These are phyloP conservation scores for Apostichopus californicus DNA, from an alignment of 35 echinoderm and acorn worm species.

Conservation along the genomic window DNA sequence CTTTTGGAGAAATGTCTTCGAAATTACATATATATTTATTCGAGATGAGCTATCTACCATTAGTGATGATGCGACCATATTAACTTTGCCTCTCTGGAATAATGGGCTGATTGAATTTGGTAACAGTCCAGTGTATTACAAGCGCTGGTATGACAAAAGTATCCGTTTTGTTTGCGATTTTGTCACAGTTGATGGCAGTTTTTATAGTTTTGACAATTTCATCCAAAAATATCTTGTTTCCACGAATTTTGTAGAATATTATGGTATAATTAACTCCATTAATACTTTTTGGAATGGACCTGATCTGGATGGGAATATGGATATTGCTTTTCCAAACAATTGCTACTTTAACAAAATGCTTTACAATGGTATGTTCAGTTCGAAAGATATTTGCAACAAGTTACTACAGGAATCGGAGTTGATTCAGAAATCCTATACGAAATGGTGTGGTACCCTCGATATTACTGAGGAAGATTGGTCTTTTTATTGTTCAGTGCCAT, in stretches of 20 bases:
- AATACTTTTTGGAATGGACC: neutral
- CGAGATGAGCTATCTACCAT: neutral
- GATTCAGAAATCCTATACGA: too few relatives aligned
- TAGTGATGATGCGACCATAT: neutral
- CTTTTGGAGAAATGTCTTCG: conserved; percentile 15
- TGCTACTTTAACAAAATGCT: too few relatives aligned
- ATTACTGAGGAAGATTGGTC: too few relatives aligned
- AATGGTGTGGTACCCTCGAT: too few relatives aligned
- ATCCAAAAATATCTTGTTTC: neutral
- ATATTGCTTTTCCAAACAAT: too few relatives aligned
- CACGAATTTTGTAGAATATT: neutral
- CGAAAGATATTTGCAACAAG: too few relatives aligned
- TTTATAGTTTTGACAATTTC: neutral
- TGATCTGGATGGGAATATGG: too few relatives aligned
- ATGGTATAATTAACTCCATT: neutral
- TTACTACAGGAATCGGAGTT: too few relatives aligned
- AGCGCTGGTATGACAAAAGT: neutral
- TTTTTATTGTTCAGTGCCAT: too few relatives aligned
- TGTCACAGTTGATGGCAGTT: neutral
- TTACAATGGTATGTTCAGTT: too few relatives aligned
- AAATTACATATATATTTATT: neutral
- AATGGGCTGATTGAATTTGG: neutral
- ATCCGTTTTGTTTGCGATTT: neutral
- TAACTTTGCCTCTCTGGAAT: neutral
- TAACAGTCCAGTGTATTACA: neutral